Percentiles rank a stretch among this genome's conserved stretches.
Evolutionary conservation across 2,113 vertebrate species (phyloP).

Genomic region (Hemibagrus wyckioides): DNA sequence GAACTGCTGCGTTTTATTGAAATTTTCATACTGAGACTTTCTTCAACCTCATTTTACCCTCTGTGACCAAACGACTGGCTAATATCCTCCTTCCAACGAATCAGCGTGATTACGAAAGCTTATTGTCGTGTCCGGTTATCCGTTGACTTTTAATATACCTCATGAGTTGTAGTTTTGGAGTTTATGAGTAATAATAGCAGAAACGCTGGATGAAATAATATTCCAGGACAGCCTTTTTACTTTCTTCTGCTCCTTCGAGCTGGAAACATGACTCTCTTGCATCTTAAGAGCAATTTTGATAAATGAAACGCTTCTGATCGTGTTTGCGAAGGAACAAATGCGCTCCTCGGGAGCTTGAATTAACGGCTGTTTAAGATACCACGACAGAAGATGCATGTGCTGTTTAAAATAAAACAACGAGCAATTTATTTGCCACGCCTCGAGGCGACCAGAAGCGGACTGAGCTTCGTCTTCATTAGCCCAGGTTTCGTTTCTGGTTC

Average conservation of each 20-base stretch:
- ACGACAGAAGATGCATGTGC: constrained; percentile 50
- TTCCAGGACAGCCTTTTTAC: background rate
- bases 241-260: too few species aligned
- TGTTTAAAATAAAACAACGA: constrained; percentile 53
- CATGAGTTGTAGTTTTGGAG: background rate
- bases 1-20: background rate
- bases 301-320: constrained; percentile 36
- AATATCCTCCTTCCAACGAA: background rate
- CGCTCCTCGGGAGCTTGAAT: background rate
- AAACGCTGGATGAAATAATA: background rate
- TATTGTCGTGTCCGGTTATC: background rate
- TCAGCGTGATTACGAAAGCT: background rate
- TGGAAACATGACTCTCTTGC: background rate
- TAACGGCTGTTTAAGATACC: constrained; percentile 28
- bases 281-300: constrained; percentile 27
- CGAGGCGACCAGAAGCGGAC: constrained; percentile 38
- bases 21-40: background rate
- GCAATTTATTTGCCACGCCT: constrained; percentile 49
- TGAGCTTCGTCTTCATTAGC: constrained; percentile 56
- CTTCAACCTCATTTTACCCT: background rate
- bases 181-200: background rate
- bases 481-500: constrained; percentile 45
- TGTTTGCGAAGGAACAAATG: constrained; percentile 28
- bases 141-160: background rate
- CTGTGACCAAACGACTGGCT: background rate